Conservation (phyloP, 2,113 vertebrate genomes). For the Nerophis ophidion region DNA sequence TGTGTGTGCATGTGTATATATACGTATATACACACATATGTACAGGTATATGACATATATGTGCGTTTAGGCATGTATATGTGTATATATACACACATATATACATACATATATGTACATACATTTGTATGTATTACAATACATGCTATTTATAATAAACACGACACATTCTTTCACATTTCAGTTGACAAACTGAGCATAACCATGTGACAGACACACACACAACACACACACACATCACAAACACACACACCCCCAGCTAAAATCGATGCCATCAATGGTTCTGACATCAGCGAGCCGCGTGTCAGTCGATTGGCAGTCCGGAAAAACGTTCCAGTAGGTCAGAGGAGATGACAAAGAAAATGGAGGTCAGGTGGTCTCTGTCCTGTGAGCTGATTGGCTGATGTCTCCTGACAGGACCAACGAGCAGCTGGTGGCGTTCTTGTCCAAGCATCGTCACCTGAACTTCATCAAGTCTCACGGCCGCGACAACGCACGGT, state of each 20-base stretch:
- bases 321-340: neutral
- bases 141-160: no score
- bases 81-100: no score
- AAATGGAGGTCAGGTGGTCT: neutral
- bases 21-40: no score
- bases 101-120: no score
- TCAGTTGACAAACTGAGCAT: neutral
- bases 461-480: constrained; percentile 99
- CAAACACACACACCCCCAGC: constrained; percentile 23
- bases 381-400: constrained; percentile 18
- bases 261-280: constrained; percentile 48
- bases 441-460: constrained; percentile 69
- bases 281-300: constrained; percentile 2
- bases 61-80: no score
- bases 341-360: no score
- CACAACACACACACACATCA: constrained; percentile 9
- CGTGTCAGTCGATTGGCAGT: constrained; percentile 5
- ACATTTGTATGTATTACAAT: no score
- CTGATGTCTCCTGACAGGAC: constrained; percentile 42
- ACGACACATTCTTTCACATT: no score
- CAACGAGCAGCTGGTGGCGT: constrained; percentile 61
- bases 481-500: constrained; percentile 95
- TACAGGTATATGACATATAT: no score
- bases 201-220: neutral
- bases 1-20: no score